These are phyloP conservation scores for Plusia festucae DNA, from an alignment of 2,888 invertebrate species.

Conservation along the genomic window DNA sequence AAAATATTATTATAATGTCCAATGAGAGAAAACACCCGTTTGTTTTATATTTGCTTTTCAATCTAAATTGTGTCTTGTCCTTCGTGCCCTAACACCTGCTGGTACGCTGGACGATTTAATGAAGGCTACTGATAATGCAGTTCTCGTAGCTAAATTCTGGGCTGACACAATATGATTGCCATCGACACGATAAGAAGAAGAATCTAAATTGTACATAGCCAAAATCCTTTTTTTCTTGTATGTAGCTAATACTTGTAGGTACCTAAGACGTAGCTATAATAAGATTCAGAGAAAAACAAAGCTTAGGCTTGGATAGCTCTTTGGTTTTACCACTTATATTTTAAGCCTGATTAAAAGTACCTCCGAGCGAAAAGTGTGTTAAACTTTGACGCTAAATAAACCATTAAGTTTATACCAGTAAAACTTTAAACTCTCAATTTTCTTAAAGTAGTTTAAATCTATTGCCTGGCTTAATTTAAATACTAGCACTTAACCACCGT, in stretches of 20 bases:
- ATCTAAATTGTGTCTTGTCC: too few species aligned
- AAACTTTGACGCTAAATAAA: constrained; percentile 5
- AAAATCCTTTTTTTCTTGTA: not conserved
- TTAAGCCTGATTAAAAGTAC: not conserved
- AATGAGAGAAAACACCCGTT: too few species aligned
- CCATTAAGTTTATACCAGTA: constrained; percentile 1
- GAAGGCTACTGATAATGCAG: too few species aligned
- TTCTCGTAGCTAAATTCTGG: too few species aligned
- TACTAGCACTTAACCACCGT: not conserved
- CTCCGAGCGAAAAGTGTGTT: not conserved
- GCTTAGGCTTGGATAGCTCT: not conserved
- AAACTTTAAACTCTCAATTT: constrained; percentile 14
- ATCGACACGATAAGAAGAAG: too few species aligned
- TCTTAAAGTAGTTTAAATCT: not conserved
- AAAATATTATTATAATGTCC: too few species aligned
- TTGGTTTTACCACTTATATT: not conserved
- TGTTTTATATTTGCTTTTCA: too few species aligned
- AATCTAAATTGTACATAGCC: not conserved
- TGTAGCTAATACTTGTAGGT: too few species aligned
- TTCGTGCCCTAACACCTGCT: too few species aligned
- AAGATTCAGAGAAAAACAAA: not conserved
- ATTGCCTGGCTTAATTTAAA: not conserved
- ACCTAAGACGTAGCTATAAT: not conserved
- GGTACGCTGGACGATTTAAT: too few species aligned
- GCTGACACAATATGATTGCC: too few species aligned